A percentile compares a stretch with the other conserved stretches of the same genome.
Conservation (phyloP, 2,888 invertebrate species). For the Deilephila porcellus region DNA sequence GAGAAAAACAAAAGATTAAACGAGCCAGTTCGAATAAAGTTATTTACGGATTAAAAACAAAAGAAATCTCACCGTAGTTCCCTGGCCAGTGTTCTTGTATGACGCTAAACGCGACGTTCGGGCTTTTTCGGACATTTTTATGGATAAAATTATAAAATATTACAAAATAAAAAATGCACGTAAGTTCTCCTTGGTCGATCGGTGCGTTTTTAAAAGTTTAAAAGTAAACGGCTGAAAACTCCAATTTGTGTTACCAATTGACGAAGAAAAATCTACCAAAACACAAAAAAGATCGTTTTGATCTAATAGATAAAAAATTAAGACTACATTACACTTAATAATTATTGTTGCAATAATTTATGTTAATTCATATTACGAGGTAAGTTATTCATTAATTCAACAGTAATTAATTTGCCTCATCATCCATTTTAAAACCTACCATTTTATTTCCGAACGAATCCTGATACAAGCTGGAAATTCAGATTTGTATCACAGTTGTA, state of each 20-base stretch:
- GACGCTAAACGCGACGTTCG: conserved; percentile 85
- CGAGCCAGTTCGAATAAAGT: not conserved
- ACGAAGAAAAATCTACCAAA: too few species aligned
- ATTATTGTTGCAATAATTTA: too few species aligned
- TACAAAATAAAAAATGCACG: not conserved
- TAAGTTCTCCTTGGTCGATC: not conserved
- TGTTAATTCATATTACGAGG: too few species aligned
- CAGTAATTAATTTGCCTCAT: too few species aligned
- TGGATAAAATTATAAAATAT: not conserved
- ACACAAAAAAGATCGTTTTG: too few species aligned
- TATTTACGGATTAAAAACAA: not conserved
- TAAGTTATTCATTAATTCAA: too few species aligned
- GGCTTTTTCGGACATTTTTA: conserved; percentile 84
- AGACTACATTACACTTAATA: too few species aligned
- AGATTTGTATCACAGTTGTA: too few species aligned
- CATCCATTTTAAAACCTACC: not conserved
- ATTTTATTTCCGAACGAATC: conserved; percentile 3
- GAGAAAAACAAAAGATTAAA: not conserved
- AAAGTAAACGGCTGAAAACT: not conserved
- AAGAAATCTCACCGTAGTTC: conserved; percentile 86
- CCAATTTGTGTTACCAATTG: not conserved
- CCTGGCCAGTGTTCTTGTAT: conserved; percentile 92
- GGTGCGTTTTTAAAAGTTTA: not conserved
- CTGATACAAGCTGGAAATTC: too few species aligned
- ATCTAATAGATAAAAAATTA: too few species aligned